Evolutionary conservation across 2,113 vertebrate genomes (phyloP), one percentile per base, ranked within the genome.

Genomic region (Actinemys pallida): DNA sequence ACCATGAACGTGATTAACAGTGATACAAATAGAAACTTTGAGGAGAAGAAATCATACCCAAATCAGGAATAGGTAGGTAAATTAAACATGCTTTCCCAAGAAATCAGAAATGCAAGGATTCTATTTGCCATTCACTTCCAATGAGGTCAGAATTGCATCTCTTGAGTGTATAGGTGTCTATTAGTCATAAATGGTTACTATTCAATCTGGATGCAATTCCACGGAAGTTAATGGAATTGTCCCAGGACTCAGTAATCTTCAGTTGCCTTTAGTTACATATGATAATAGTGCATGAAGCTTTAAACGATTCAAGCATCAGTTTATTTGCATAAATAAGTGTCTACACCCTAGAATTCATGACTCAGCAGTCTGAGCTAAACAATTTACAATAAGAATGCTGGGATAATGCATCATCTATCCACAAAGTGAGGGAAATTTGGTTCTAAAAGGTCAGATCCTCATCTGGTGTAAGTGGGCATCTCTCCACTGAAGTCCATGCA

Each of bases 351-450:
- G 31, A 35, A 25, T 88, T 29, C 7, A 0, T 39, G 4, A 75
- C 80, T 92, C 49, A 54, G 81, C 13, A 3, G 25, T 72, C 1
- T 0, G 8, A 1, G 35, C 24, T 2, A 82, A 91, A 7, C 11
- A 52, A 20, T 45, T 62, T 42, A 16, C 11, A 0, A 4, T 49
- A 35, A 84, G 87, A 79, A 5, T 0, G 0, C 11, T 1, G 4
- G 10, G n/a, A 27, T 75, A 3, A 57, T 62, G 9, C 0, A 13
- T n/a, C 84, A 39, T 76, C 13, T 80, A 35, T 53, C 81, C 80
- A 22, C 25, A 80, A 47, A 7, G 2, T 59, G 47, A 35, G 10
- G 1, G 42, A 2, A 1, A 20, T 6, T 3, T 22, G 39, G 2
- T 47, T 86, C 27, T 42, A 13, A 53, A 59, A 45, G 54, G 49